Base-by-base conservation (phyloP, 1,140 invertebrate species). In the Hyles vespertilio region DNA sequence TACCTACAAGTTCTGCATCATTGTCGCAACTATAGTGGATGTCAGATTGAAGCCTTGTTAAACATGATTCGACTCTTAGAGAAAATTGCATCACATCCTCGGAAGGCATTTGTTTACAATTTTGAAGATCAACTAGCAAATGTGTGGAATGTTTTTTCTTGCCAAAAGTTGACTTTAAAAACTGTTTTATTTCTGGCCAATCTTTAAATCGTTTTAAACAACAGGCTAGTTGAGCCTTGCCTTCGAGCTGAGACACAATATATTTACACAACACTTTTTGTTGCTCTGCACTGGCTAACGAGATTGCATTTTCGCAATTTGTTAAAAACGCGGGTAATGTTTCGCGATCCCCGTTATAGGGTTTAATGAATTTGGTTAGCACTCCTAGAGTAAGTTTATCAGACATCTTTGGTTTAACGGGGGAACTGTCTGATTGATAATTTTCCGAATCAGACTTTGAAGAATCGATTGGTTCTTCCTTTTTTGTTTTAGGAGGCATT, bases 71-170 rank as follows among this genome's bases (percentile, higher is more conserved):
- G 0, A 77, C 34, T 3, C 65, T 12, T 9, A 74, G 12, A 0
- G 60, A 54, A 49, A 32, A 74, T 60, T 71, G 34, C 2, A 57
- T 60, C 0, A 77, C 69, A 2, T 36, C 22, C 51, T 77, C 72
- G 4, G 40, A 11, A 6, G 40, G 3, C 32, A 11, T 6, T 51
- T 70, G 65, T 40, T 54, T 64, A 22, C 65, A 70, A n/a, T 49
- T 46, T 59, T 72, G 70, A 7, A 76, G 12, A 7, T 77, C 66
- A 1, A 58, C 4, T 43, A 76, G n/a, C 10, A 70, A 43, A 58
- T 73, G 73, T 0, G 49, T 53, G 0, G 48, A 47, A 34, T 74
- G 70, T 54, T 71, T 74, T 45, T 55, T 71, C 40, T 74, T 69
- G 0, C 67, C 67, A 49, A 77, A 77, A 4, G 22, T 22, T 22